Base-by-base conservation (phyloP, 2,797 vertebrate species). In the Taeniopygia guttata region DNA sequence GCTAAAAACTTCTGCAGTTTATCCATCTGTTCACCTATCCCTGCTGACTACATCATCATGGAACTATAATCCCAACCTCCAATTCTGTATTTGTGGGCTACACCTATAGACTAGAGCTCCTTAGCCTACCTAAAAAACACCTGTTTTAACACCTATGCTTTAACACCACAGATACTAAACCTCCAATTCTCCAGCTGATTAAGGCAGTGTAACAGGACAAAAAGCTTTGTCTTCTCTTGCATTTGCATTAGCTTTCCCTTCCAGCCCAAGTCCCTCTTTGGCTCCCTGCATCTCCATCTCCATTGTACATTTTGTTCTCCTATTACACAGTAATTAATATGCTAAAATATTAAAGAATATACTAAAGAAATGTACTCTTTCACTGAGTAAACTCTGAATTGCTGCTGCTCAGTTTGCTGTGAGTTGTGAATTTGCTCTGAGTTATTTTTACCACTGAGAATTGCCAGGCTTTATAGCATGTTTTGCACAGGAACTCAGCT, bases 1-100 rank as follows among this genome's bases (percentile, higher is more conserved):
- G 46, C 96, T 89, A 89, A 83, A 88, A 97, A 93, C 59, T 93
- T 93, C 87, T 78, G 77, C n/a, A 52, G 84, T 95, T 95, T 77
- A 76, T 52, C 26, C n/a, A 19, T 89, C 87, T 64, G 38, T 68
- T 93, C 73, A 72, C 10, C 25, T 46, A 2, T 21, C 73, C 27
- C 72, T 95, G 62, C 80, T 82, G 75, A 26, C 77, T 62, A 67
- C 42, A 68, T 82, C 69, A 32, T 29, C 30, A 36, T 30, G 62
- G 75, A 66, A 38, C 17, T 45, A 5, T 30, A 82, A 34, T 40
- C 18, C 15, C 45, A 69, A 10, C 45, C 34, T 69, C 75, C 55
- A 62, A 13, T 60, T 72, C 45, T 68, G 5, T 63, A 17, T 68
- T 43, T 60, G 22, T 59, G 49, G 64, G 42, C 30, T 60, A 23